Evolutionary conservation across 2,113 vertebrate genomes (phyloP), one percentile per base, ranked within the genome.

Genomic region (Pomatostomus ruficeps): DNA sequence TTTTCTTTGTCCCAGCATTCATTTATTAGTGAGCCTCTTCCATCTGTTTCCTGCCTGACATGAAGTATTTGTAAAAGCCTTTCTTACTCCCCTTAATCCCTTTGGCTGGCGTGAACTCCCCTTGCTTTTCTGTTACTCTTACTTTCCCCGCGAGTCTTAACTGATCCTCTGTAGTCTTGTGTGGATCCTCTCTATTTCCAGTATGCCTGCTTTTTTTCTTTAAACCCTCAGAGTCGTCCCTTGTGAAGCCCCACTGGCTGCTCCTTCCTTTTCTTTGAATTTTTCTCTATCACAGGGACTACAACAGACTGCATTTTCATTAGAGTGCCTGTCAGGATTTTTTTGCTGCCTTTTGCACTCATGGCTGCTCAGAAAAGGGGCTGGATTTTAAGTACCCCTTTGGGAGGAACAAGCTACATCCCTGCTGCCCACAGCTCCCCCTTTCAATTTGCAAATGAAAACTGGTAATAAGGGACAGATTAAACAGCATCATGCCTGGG

Each of bases 21-120:
- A 48, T 93, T 93, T 95, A 54, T 90, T 92, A 88, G 71, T 10
- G 7, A 92, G 38, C n/a, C 28, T 93, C 72, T 90, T 88, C 79
- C 29, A 66, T 93, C 78, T 45, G 84, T 74, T 68, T 80, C 65
- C 76, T 67, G 48, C 61, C 93, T 95, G 89, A 81, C 77, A 75
- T 75, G 14, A 93, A 85, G 79, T 78, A 61, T 91, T 93, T 97
- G 48, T 72, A 75, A 87, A 97, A 95, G 52, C 70, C 61, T 91
- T 86, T 93, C 93, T 84, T 89, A 89, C 58, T 63, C 61, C 65
- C 23, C n/a, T 84, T 92, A 93, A 95, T 95, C 89, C 94, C 57
- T 75, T 87, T 95, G 95, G 61, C 76, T 78, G 59, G 25, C 4
- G 0, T 74, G 57, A 87, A 68, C 59, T 86, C 80, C 35, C 38